Evolutionary conservation across 2,888 invertebrate genomes (phyloP), one percentile per base, ranked within the genome.

Genomic region (Hoplodrina ambigua): DNA sequence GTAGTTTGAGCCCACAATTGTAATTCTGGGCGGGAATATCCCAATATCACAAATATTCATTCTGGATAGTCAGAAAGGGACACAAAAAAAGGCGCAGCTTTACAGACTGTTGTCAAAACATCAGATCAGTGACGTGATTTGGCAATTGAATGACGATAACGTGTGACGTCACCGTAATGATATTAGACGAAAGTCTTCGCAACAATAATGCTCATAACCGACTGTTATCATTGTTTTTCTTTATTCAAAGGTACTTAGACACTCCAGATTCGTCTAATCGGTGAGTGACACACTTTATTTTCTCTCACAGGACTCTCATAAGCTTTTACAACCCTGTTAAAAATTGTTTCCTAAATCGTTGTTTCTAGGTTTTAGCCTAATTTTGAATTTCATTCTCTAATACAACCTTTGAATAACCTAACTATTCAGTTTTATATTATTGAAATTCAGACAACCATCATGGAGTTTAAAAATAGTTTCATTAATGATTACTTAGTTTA

Each of bases 61-160:
- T 70, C 75, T 72, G 83, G 83, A 83, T 83, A 84, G 82, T 81
- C 83, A 54, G 37, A 69, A 54, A 25, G 46, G 46, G 25, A 66
- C 69, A 76, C 30, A 73, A 69, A 72, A n/a, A 79, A 78, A 59
- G 65, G 72, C 63, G 68, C 49, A 69, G 78, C 75, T 74, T 72
- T 52, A 44, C 5, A 17, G 63, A 74, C 67, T 62, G 46, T 55
- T 20, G 55, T 74, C 69, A 67, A 44, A 57, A 37, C 19, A 68
- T 69, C 69, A 75, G 60, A 77, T 64, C 57, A 66, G 71, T 81
- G 75, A 73, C 78, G 62, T 44, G 11, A 58, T 74, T 81, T 83
- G 84, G 81, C 84, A 83, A 62, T 63, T 66, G 11, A 17, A 59
- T 82, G 75, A 76, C 49, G 58, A 52, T 13, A 41, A 72, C 25